Conservation (phyloP, 2,797 vertebrate genomes). For the Cephalopachus bancanus region DNA sequence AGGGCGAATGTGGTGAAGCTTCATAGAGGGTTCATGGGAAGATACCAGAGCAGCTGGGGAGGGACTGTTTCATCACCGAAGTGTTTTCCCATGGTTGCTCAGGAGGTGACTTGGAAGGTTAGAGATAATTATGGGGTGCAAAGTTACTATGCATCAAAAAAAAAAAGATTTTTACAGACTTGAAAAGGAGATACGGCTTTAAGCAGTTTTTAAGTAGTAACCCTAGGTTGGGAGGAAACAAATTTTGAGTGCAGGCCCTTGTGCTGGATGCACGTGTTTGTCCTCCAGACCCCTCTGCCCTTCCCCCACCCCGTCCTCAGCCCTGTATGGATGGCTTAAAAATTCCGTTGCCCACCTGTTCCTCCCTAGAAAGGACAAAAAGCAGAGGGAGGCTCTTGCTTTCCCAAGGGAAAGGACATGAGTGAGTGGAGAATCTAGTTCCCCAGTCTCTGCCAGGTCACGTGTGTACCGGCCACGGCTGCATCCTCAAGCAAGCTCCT, state of each 20-base stretch:
- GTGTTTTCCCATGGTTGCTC: too few relatives aligned
- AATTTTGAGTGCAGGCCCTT: neutral
- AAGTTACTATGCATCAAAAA: too few relatives aligned
- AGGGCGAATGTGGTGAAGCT: fast-evolving
- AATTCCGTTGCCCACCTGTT: neutral
- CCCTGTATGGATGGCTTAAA: neutral
- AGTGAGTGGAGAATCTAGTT: too few relatives aligned
- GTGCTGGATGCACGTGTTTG: neutral
- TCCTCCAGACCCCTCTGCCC: neutral
- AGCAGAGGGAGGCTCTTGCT: neutral
- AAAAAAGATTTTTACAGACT: neutral
- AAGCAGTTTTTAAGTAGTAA: too few relatives aligned
- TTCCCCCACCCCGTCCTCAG: neutral
- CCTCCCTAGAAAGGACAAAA: too few relatives aligned
- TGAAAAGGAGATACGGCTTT: neutral
- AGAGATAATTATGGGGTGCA: too few relatives aligned
- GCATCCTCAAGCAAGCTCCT: neutral
- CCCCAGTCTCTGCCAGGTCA: too few relatives aligned
- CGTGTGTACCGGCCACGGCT: neutral
- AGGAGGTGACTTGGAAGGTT: too few relatives aligned
- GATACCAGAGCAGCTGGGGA: fast-evolving
- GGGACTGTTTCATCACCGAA: neutral
- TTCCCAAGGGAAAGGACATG: too few relatives aligned
- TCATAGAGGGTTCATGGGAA: fast-evolving
- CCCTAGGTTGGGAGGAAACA: neutral